phyloP scores from a whole-genome alignment of 2,797 vertebrate species.

The Tangara arthus region DNA sequence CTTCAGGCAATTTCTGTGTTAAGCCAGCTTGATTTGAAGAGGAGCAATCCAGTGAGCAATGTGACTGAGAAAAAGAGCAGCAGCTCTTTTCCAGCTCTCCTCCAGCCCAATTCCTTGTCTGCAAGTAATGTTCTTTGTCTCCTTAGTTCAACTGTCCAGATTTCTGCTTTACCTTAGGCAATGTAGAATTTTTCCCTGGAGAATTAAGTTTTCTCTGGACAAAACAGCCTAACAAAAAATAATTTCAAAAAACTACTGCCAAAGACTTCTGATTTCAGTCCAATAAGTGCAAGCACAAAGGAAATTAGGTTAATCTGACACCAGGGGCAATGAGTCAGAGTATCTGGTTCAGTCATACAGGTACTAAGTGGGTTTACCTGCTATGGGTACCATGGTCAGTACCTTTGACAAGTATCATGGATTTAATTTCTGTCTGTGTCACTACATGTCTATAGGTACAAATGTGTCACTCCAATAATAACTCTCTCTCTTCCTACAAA shows the following conservation, averaged over 20 bases:
- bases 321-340: not conserved
- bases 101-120: not conserved
- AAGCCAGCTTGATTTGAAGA: not conserved
- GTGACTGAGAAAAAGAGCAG: not conserved
- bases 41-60: not conserved
- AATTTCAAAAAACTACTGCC: not conserved
- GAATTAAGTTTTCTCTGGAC: not conserved
- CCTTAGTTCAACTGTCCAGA: not conserved
- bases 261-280: not conserved
- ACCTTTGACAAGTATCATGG: not conserved
- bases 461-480: not conserved
- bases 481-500: not conserved
- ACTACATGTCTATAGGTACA: not conserved
- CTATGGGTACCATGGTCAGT: not conserved
- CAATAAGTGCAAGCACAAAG: not conserved
- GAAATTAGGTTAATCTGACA: not conserved
- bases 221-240: not conserved
- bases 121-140: not conserved
- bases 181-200: not conserved
- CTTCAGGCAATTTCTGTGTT: not conserved
- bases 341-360: not conserved
- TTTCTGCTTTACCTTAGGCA: not conserved
- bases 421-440: not conserved
- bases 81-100: not conserved
- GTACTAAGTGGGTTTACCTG: not conserved